Evolutionary conservation across 2,888 invertebrate genomes (phyloP).

Genomic region (Sesamia inferens): DNA sequence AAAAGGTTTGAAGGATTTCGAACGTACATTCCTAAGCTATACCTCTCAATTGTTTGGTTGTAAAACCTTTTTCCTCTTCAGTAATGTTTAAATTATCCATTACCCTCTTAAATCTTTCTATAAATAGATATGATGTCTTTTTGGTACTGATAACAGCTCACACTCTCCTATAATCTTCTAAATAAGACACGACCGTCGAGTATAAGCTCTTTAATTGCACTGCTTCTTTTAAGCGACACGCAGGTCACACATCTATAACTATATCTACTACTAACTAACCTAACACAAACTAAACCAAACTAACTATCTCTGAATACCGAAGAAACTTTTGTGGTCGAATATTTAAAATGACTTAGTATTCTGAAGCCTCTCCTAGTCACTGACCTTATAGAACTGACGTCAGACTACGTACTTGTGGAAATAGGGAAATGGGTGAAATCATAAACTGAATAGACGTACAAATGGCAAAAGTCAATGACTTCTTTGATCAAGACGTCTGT

Average conservation of each 20-base stretch:
- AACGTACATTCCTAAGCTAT: neutral
- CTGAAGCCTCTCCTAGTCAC: neutral
- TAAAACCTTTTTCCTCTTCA: neutral
- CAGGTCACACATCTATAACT: too few species aligned
- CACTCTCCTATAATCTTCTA: slow-evolving; percentile 9
- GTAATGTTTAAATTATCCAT: neutral
- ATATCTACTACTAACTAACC: too few species aligned
- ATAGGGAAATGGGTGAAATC: slow-evolving; percentile 9
- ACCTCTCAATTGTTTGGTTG: slow-evolving; percentile 13
- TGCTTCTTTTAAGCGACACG: too few species aligned
- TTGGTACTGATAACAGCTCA: slow-evolving; percentile 15
- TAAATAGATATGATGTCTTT: slow-evolving; percentile 12
- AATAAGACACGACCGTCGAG: too few species aligned
- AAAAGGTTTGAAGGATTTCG: slow-evolving; percentile 13
- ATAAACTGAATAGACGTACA: slow-evolving; percentile 14
- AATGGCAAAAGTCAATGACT: neutral
- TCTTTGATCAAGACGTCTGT: neutral
- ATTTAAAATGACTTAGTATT: slow-evolving; percentile 4
- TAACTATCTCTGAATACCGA: neutral
- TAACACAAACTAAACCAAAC: slow-evolving; percentile 16
- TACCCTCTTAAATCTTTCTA: neutral
- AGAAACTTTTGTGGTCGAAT: slow-evolving; percentile 7
- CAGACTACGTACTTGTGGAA: slow-evolving; percentile 22
- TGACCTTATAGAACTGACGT: slow-evolving; percentile 42
- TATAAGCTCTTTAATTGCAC: too few species aligned